Evolutionary conservation across 2,113 vertebrate genomes (phyloP).

Genomic region (Ameiurus melas): DNA sequence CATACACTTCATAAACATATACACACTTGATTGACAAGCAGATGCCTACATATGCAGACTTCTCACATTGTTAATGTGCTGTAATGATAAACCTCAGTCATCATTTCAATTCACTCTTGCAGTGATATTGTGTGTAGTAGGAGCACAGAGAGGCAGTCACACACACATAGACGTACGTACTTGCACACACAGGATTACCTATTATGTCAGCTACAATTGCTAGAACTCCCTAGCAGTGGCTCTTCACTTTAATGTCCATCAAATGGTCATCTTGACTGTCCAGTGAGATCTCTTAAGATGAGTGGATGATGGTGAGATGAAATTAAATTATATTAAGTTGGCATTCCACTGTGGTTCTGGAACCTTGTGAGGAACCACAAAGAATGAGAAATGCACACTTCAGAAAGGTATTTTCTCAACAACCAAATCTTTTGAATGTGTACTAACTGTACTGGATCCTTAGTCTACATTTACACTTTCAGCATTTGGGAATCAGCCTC

Average conservation of each 20-base stretch:
- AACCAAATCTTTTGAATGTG: background rate
- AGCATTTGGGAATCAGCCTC: background rate
- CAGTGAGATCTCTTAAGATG: background rate
- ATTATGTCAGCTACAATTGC: background rate
- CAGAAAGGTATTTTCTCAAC: background rate
- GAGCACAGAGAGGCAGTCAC: constrained; percentile 18
- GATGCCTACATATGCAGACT: constrained; percentile 5
- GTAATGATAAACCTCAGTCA: background rate
- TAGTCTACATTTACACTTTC: background rate
- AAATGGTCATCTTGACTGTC: background rate
- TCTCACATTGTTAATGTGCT: background rate
- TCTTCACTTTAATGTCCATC: background rate
- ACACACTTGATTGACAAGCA: background rate
- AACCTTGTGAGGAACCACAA: background rate
- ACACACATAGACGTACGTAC: constrained; percentile 27
- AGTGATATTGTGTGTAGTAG: background rate
- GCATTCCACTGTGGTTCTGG: background rate
- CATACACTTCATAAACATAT: background rate
- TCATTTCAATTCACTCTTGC: background rate
- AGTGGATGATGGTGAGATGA: background rate
- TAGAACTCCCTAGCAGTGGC: background rate
- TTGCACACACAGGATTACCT: background rate
- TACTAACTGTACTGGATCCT: background rate
- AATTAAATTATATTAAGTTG: background rate
- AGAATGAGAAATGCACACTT: background rate